phyloP scores from a whole-genome alignment of 2,797 vertebrate species.

The Poecilia wingei region DNA sequence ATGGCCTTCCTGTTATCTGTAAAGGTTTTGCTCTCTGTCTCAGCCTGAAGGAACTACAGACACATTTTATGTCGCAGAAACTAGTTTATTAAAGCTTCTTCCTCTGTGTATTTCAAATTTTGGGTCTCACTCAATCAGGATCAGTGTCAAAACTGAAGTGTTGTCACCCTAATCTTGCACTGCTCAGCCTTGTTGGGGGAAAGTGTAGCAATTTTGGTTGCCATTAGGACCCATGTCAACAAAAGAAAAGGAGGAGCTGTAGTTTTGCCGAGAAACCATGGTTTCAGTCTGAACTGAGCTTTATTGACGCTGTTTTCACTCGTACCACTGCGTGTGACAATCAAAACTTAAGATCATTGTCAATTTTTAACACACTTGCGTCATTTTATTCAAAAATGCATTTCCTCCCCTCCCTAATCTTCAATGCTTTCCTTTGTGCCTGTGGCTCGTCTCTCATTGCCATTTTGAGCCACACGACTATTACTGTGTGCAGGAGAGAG shows the following conservation, averaged over 20 bases:
- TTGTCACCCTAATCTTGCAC: too few species aligned
- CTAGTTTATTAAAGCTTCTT: too few species aligned
- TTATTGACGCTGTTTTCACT: background rate
- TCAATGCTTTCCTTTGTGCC: conserved; percentile 3
- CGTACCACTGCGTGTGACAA: background rate
- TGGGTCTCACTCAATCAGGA: too few species aligned
- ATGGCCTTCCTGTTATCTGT: background rate
- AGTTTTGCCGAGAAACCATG: background rate
- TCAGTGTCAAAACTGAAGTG: too few species aligned
- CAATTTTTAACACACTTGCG: conserved; percentile 5
- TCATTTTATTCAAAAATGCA: background rate
- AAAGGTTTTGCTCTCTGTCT: background rate
- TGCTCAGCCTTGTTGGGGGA: background rate
- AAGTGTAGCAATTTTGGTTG: background rate
- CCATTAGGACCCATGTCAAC: background rate
- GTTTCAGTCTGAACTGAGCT: background rate
- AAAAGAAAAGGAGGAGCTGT: background rate
- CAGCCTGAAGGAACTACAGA: background rate
- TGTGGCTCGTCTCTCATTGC: conserved; percentile 17
- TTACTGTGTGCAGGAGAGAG: conserved; percentile 42
- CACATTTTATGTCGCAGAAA: too few species aligned
- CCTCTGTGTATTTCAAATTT: too few species aligned
- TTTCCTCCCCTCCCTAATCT: background rate
- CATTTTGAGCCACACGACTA: conserved; percentile 43
- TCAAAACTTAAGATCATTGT: background rate